Evolutionary conservation across 1,140 invertebrate genomes (phyloP).

Genomic region (Procambarus clarkii): DNA sequence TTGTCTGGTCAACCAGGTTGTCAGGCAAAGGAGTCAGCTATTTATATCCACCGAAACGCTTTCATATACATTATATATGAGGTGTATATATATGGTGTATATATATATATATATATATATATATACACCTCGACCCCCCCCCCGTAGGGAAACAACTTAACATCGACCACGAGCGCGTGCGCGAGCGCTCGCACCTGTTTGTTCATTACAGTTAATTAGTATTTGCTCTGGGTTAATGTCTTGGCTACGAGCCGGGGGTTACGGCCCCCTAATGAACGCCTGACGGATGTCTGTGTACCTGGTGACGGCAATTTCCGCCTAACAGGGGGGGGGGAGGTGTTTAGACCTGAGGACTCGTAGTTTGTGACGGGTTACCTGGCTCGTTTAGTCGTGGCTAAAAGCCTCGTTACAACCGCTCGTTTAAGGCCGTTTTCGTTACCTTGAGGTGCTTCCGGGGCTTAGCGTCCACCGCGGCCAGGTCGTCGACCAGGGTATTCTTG

Average conservation of each 20-base stretch:
- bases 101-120: too few species aligned
- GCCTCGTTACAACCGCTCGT: neutral
- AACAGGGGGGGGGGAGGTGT: too few species aligned
- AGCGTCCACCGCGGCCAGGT: too few species aligned
- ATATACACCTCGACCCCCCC: too few species aligned
- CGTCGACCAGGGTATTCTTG: too few species aligned
- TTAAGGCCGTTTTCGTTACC: neutral
- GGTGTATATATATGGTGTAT: too few species aligned
- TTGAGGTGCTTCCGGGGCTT: too few species aligned
- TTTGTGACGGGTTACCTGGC: neutral
- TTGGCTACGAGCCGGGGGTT: neutral
- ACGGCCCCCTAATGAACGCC: neutral
- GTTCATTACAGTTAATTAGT: constrained; percentile 15
- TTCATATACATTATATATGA: too few species aligned
- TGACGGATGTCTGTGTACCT: neutral
- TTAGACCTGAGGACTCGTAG: neutral
- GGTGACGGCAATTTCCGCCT: neutral
- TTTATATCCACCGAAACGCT: too few species aligned
- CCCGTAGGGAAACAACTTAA: too few species aligned
- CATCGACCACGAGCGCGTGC: neutral
- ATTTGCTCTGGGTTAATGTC: constrained; percentile 16
- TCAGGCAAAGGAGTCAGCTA: too few species aligned
- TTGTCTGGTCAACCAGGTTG: too few species aligned
- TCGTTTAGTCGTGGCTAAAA: neutral
- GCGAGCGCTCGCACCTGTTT: neutral